phyloP scores from a whole-genome alignment of 2,888 invertebrate genomes.

The Aromia moschata region DNA sequence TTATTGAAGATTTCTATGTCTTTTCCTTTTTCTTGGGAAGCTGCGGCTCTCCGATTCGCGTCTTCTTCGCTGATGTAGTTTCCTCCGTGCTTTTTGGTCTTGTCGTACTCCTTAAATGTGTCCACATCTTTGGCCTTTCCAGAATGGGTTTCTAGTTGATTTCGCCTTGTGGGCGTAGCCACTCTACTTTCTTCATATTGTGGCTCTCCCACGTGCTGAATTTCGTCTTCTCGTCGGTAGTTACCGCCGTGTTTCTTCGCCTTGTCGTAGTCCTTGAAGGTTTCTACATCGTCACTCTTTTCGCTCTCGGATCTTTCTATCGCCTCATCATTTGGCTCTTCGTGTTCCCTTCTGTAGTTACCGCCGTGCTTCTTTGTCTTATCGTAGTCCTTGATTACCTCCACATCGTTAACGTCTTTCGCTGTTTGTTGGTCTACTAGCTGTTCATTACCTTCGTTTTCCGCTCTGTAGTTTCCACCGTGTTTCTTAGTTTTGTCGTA shows the following conservation, averaged over 20 bases:
- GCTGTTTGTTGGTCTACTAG: background rate
- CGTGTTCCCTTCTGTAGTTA: slow-evolving; percentile 24
- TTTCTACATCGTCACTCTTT: background rate
- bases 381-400: slow-evolving; percentile 32
- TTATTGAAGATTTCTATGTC: slow-evolving; percentile 29
- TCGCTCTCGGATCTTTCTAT: slow-evolving; percentile 20
- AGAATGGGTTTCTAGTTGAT: background rate
- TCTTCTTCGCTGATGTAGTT: slow-evolving; percentile 40
- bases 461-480: slow-evolving; percentile 36
- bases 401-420: background rate
- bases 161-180: slow-evolving; percentile 4
- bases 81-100: slow-evolving; percentile 46
- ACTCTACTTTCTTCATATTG: slow-evolving; percentile 9
- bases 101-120: slow-evolving; percentile 43
- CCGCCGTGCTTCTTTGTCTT: slow-evolving; percentile 33
- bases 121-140: slow-evolving; percentile 37
- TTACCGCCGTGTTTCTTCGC: slow-evolving; percentile 11
- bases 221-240: slow-evolving; percentile 26
- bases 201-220: slow-evolving; percentile 1
- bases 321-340: slow-evolving; percentile 1
- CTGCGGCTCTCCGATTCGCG: background rate
- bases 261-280: slow-evolving; percentile 6
- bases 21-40: slow-evolving; percentile 1
- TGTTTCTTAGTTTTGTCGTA: slow-evolving; percentile 34
- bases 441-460: slow-evolving; percentile 2